phyloP scores from a whole-genome alignment of 2,113 vertebrate species.

The Ptyas mucosa region DNA sequence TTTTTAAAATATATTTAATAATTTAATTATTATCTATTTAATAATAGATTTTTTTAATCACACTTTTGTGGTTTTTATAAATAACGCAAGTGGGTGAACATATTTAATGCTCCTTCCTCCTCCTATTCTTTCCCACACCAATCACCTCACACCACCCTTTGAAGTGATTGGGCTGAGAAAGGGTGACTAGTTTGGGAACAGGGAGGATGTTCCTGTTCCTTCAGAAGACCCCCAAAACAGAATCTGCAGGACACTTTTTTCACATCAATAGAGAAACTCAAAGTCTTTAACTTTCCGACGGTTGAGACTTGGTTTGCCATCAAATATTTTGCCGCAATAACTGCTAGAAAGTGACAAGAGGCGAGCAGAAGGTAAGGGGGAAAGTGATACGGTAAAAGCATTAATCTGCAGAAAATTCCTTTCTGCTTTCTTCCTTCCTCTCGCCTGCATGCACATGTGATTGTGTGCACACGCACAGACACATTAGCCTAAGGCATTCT shows the following conservation, averaged over 20 bases:
- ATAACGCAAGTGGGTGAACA: not conserved
- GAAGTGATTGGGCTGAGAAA: no score
- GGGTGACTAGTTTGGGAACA: not conserved
- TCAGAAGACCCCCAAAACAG: not conserved
- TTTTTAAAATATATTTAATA: not conserved
- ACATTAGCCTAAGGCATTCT: not conserved
- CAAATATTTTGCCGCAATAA: slow-evolving; percentile 7
- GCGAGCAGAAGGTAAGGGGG: slow-evolving; percentile 18
- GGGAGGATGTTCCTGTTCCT: not conserved
- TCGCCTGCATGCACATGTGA: slow-evolving; percentile 23
- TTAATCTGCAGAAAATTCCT: slow-evolving; percentile 49
- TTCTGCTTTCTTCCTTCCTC: not conserved
- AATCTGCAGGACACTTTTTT: not conserved
- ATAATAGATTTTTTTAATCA: not conserved
- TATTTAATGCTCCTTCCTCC: not conserved
- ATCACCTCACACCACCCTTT: not conserved
- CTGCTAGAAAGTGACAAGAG: slow-evolving; percentile 11
- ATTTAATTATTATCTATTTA: no score
- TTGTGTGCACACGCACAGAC: not conserved
- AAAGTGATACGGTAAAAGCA: slow-evolving; percentile 29
- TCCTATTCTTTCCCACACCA: not conserved
- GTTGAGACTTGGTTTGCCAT: not conserved
- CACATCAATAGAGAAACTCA: not conserved
- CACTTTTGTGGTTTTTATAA: not conserved
- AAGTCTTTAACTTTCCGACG: slow-evolving; percentile 21